Percentiles rank a stretch among this genome's conserved stretches.
Conservation (phyloP, 1,140 invertebrate genomes). For the Heliconius eleuchia region DNA sequence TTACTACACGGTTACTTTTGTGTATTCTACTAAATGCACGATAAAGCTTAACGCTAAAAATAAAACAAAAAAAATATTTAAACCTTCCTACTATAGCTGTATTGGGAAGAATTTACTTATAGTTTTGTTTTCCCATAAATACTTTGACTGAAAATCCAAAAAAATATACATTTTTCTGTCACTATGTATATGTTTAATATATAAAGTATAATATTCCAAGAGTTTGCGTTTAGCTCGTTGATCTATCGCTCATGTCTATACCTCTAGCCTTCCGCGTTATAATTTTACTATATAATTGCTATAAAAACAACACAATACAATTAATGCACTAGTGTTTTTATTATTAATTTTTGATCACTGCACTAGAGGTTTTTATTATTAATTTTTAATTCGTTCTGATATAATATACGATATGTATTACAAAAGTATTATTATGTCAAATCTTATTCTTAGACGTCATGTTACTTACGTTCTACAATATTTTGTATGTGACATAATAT, state of each 20-base stretch:
- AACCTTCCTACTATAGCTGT: no score
- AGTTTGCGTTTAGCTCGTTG: not conserved
- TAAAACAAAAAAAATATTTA: no score
- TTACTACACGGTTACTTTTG: no score
- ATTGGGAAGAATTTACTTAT: no score
- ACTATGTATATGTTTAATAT: not conserved
- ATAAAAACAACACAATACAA: conserved; percentile 17
- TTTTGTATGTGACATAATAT: no score
- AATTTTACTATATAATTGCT: conserved; percentile 16
- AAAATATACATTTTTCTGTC: not conserved
- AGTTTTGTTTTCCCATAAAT: no score
- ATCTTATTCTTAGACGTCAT: not conserved
- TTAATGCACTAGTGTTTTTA: conserved; percentile 6
- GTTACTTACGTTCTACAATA: not conserved
- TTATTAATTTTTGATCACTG: conserved; percentile 8
- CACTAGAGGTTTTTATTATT: conserved; percentile 5
- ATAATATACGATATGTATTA: not conserved
- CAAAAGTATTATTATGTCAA: not conserved
- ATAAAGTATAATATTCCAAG: conserved; percentile 3
- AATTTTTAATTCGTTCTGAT: conserved; percentile 15
- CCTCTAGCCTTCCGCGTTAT: conserved; percentile 12
- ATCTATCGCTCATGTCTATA: not conserved
- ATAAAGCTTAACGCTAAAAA: no score
- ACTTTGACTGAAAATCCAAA: not conserved
- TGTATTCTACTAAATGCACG: no score